Base-by-base conservation (phyloP, 2,113 vertebrate genomes). In the Datnioides undecimradiatus region DNA sequence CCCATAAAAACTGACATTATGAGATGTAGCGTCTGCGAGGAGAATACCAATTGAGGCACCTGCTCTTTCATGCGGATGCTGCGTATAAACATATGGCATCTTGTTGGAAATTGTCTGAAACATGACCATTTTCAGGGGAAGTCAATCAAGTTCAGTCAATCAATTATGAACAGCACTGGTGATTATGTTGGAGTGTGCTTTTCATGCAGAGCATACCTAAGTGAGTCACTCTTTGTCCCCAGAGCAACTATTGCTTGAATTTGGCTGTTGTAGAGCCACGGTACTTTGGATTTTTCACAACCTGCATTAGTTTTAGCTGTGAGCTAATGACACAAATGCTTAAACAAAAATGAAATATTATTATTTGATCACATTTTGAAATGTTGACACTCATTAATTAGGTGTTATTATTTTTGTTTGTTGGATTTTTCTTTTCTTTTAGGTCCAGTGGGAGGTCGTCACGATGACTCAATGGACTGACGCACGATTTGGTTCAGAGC, bases 71-170 rank as follows among this genome's bases (percentile, higher is more conserved):
- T 48, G 36, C 25, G 40, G 13, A 12, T 21, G 51, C 58, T 27
- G 34, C 2, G 6, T 27, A 6, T 33, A 63, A 69, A 78, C 83
- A 70, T 48, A 54, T 74, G 79, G 85, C 0, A 43, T 64, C 78
- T 71, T 19, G 58, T 69, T 43, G 57, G 36, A 79, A 79, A 76
- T 54, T 25, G 54, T 79, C 51, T 68, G 63, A 69, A 82, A 81
- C 80, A 31, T 8, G 71, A 76, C 77, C 46, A 29, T 87, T 85
- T 87, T 62, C 67, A 55, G 60, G 63, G 60, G 63, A 43, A 87
- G 79, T 91, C 82, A 80, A 80, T 91, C 89, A 76, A 16, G 59
- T 72, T 74, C 27, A 78, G 45, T 85, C 69, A 71, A 74, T 91
- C 84, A 76, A 78, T 80, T 88, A 62, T 58, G 80, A 66, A 23